Evolutionary conservation across 2,797 vertebrate species (phyloP), one percentile per base, ranked within the genome.

Genomic region (Myotis myotis): DNA sequence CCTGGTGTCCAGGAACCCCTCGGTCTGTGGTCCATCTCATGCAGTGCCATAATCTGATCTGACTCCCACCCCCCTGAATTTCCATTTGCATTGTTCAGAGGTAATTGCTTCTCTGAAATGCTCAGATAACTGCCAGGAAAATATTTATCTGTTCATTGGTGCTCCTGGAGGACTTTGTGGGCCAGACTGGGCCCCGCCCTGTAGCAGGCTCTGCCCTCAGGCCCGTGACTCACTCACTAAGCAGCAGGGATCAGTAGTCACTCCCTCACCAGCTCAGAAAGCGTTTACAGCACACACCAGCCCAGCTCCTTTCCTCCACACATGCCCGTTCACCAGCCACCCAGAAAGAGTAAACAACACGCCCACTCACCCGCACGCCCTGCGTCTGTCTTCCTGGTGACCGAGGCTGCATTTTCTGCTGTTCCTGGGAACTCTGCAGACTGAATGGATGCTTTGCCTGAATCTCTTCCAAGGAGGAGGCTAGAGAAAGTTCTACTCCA

Each of bases 211-310:
- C 79, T 91, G 91, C 96, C 96, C 90, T 81, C 19, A 3, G 95
- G 93, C 78, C 1, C 0, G 4, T 97, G 97, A 97, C 92, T 97
- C 96, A 97, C 15, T 9, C 53, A 8, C 16, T 36, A 78, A 25
- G 90, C 92, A 92, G 92, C 88, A 49, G 60, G 74, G 62, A 84
- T 85, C 92, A 25, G 78, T 33, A 80, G 85, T 74, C 36, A 12
- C 91, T 93, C 86, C 93, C 94, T 68, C 44, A 30, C 38, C 44
- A 38, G 78, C 66, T 33, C 4, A 2, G 91, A 60, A 62, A 84
- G 81, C 66, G 57, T 89, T 70, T 36, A 30, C 1, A 80, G 53
- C 51, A 28, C 55, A 36, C 17, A 23, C 20, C 19, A 23, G 4
- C 25, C 66, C 9, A 30, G 38, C 49, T 28, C 76, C 89, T 86